Conservation (phyloP, 2,888 invertebrate species). For the Entomobrya proxima region DNA sequence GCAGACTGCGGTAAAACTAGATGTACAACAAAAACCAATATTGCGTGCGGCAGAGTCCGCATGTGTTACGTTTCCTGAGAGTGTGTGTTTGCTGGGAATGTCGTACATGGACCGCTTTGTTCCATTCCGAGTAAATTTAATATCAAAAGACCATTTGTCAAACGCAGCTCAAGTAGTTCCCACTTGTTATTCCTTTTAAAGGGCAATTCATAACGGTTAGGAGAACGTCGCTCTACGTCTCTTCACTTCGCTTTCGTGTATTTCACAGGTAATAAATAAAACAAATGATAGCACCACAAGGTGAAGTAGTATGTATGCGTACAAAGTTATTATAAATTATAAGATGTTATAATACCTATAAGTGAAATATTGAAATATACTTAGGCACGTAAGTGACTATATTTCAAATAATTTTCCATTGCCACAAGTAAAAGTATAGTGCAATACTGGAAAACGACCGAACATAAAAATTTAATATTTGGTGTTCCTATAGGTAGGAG, state of each 20-base stretch:
- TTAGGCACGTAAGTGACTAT: too few relatives aligned
- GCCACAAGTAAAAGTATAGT: too few relatives aligned
- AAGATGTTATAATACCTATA: too few relatives aligned
- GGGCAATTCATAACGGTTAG: constrained; percentile 17
- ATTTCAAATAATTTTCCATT: background rate
- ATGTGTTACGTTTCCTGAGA: constrained; percentile 4
- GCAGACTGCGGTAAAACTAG: background rate
- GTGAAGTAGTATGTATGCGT: background rate
- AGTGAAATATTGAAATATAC: background rate
- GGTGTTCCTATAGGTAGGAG: too few relatives aligned
- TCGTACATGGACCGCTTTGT: background rate
- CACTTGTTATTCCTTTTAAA: constrained; percentile 21
- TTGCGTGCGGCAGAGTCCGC: background rate
- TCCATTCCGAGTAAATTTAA: constrained; percentile 49
- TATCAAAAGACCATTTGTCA: constrained; percentile 71
- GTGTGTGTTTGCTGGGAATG: background rate
- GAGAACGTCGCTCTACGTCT: background rate
- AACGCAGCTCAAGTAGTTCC: constrained; percentile 47
- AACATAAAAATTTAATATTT: too few relatives aligned
- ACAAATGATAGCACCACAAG: background rate
- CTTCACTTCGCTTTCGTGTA: background rate
- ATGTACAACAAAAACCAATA: constrained; percentile 29
- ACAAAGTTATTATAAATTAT: too few relatives aligned
- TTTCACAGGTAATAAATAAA: background rate
- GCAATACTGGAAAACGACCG: too few relatives aligned